Conservation (phyloP, 1,140 invertebrate genomes). For the Aphelenchoides besseyi region DNA sequence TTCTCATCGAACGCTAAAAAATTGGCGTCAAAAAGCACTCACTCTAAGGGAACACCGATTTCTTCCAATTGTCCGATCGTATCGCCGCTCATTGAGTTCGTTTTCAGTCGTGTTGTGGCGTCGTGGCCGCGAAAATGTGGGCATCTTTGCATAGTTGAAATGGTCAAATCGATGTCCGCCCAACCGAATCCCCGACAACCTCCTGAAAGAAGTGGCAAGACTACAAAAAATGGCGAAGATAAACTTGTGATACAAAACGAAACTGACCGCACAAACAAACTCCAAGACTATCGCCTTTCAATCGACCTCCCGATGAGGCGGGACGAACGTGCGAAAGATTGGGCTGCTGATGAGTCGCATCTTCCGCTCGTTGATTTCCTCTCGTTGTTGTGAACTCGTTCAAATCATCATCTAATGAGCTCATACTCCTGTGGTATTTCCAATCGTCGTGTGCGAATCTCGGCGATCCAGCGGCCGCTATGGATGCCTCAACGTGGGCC, state of each 20-base stretch:
- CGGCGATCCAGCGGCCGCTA: background rate
- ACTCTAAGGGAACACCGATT: too few relatives aligned
- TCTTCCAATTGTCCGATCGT: too few relatives aligned
- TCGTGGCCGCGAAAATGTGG: too few relatives aligned
- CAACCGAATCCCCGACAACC: background rate
- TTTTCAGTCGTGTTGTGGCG: too few relatives aligned
- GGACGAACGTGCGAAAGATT: background rate
- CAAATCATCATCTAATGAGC: conserved; percentile 4
- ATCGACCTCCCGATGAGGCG: background rate
- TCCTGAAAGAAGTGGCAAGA: background rate
- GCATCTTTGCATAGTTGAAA: background rate
- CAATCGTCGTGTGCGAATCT: background rate
- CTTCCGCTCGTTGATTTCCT: background rate
- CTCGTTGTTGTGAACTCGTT: background rate
- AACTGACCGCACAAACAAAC: background rate
- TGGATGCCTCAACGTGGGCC: background rate
- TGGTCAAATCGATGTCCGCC: background rate
- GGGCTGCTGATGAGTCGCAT: background rate
- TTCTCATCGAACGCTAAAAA: too few relatives aligned
- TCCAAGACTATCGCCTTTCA: background rate
- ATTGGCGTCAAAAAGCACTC: too few relatives aligned
- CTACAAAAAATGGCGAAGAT: background rate
- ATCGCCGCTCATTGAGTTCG: too few relatives aligned
- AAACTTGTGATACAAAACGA: background rate
- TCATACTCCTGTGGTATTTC: conserved; percentile 2